These are phyloP conservation scores for Mesorhabditis sp. DNA, from an alignment of 2,888 invertebrate genomes.

Conservation along the genomic window DNA sequence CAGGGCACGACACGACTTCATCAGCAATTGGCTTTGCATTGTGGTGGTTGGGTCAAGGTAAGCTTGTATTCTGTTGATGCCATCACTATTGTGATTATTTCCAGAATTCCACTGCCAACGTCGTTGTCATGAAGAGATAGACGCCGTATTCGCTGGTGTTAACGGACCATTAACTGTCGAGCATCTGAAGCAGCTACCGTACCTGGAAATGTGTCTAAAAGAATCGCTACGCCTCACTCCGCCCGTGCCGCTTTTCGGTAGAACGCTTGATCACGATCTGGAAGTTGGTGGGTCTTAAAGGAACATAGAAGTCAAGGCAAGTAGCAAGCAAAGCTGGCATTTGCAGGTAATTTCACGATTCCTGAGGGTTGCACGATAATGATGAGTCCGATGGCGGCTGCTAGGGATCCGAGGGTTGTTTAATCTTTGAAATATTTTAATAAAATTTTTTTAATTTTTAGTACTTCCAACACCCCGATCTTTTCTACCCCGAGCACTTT, in stretches of 20 bases:
- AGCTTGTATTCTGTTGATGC: too few relatives aligned
- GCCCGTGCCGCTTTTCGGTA: slow-evolving; percentile 46
- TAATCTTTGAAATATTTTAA: not conserved
- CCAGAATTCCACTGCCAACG: too few relatives aligned
- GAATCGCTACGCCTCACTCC: slow-evolving; percentile 47
- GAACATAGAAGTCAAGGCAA: too few relatives aligned
- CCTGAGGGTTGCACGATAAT: not conserved
- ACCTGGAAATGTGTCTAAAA: slow-evolving; percentile 50
- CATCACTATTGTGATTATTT: too few relatives aligned
- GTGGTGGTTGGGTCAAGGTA: slow-evolving; percentile 59
- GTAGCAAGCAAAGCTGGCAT: too few relatives aligned
- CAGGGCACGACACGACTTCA: slow-evolving; percentile 61
- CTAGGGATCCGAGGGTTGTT: not conserved
- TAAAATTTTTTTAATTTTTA: slow-evolving; percentile 7
- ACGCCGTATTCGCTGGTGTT: slow-evolving; percentile 2
- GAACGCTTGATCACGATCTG: slow-evolving; percentile 55
- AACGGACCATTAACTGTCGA: slow-evolving; percentile 50
- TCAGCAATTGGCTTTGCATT: slow-evolving; percentile 59
- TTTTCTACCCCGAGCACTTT: slow-evolving; percentile 60
- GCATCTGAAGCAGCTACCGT: slow-evolving; percentile 43
- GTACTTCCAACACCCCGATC: slow-evolving; percentile 50
- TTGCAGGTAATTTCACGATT: not conserved
- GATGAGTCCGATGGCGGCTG: not conserved
- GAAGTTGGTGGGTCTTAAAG: slow-evolving; percentile 30
- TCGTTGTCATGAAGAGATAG: slow-evolving; percentile 28